These are phyloP conservation scores for Patella vulgata DNA, from an alignment of 1,140 invertebrate species.

Conservation along the genomic window DNA sequence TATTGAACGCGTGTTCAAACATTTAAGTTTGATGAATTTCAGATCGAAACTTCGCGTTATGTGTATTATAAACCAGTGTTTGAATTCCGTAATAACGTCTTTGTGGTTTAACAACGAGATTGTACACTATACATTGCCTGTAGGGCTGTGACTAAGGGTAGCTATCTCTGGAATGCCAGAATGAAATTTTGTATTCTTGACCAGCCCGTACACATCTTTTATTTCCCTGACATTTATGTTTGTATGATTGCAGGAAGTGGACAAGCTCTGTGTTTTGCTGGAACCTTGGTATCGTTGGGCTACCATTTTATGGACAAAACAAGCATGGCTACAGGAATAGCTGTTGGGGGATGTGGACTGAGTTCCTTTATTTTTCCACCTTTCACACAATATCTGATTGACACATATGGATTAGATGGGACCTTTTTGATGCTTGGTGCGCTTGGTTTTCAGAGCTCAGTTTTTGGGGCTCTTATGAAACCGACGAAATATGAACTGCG, in stretches of 20 bases:
- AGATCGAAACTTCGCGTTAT: too few species aligned
- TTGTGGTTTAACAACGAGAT: too few species aligned
- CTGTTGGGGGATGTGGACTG: slow-evolving; percentile 22
- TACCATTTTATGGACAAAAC: slow-evolving; percentile 37
- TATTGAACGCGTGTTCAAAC: too few species aligned
- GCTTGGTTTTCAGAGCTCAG: slow-evolving; percentile 17
- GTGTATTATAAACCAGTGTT: too few species aligned
- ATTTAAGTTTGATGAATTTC: too few species aligned
- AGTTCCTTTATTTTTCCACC: slow-evolving; percentile 28
- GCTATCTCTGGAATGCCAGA: too few species aligned
- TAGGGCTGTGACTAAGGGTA: too few species aligned
- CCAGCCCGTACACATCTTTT: too few species aligned
- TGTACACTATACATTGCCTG: too few species aligned
- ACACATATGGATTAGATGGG: slow-evolving; percentile 27
- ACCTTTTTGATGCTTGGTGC: slow-evolving; percentile 30
- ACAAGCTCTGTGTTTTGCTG: slow-evolving; percentile 18
- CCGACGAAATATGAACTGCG: slow-evolving; percentile 21
- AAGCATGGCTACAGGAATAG: slow-evolving; percentile 25
- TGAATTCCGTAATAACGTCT: too few species aligned
- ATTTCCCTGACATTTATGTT: too few species aligned
- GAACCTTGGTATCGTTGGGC: slow-evolving; percentile 23
- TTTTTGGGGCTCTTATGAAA: slow-evolving; percentile 32
- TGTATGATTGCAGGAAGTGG: slow-evolving; percentile 38
- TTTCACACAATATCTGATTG: slow-evolving; percentile 22
- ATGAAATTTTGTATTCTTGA: too few species aligned